Percentiles rank a stretch among this genome's conserved stretches.
Conservation (phyloP, 2,797 vertebrate species). For the Oceanodroma leucorhoa region DNA sequence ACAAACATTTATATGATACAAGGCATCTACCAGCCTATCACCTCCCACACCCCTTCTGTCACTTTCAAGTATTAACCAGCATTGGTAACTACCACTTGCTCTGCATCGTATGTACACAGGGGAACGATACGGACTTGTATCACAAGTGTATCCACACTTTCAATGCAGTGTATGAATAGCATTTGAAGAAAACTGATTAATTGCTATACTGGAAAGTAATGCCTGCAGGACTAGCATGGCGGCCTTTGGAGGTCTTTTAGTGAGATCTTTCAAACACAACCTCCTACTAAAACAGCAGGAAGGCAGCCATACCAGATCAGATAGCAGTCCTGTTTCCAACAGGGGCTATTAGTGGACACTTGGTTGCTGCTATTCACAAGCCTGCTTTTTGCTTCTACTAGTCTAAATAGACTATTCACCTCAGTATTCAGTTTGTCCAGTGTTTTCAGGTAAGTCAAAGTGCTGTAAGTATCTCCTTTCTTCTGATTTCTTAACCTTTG, state of each 20-base stretch:
- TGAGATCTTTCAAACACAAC: background rate
- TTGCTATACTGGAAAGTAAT: background rate
- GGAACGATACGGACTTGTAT: rapidly evolving
- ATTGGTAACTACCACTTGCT: background rate
- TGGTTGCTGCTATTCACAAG: background rate
- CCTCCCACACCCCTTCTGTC: background rate
- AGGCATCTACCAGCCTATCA: background rate
- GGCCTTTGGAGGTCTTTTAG: background rate
- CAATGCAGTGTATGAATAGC: background rate
- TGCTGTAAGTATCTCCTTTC: background rate
- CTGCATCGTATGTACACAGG: background rate
- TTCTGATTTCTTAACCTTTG: background rate
- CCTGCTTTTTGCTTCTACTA: background rate
- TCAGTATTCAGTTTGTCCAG: background rate
- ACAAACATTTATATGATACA: background rate
- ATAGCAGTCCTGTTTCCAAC: background rate
- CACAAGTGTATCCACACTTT: background rate
- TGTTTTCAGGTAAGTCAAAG: background rate
- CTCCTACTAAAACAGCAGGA: background rate
- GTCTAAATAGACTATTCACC: background rate
- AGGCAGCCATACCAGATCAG: background rate
- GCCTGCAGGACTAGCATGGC: background rate
- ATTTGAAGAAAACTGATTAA: background rate
- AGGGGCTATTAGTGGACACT: background rate
- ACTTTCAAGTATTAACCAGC: background rate